These are phyloP conservation scores for Drosophila azteca DNA, from an alignment of 1,140 invertebrate species.

Conservation along the genomic window DNA sequence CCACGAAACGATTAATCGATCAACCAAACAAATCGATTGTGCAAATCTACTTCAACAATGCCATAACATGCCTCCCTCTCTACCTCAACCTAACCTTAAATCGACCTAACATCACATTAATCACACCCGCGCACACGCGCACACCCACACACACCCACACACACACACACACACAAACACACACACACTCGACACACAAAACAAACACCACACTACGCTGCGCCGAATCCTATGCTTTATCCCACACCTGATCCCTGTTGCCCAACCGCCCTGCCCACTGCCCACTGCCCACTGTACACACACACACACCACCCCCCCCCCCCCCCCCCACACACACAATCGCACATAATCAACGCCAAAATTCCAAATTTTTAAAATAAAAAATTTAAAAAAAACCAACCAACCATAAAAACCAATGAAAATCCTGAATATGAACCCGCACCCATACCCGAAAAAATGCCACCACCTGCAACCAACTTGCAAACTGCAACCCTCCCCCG, in stretches of 20 bases:
- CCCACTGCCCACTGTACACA: too few species aligned
- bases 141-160: slow-evolving; percentile 17
- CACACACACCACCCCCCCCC: neutral
- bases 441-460: slow-evolving; percentile 31
- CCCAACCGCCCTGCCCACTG: neutral
- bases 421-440: slow-evolving; percentile 28
- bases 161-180: slow-evolving; percentile 8
- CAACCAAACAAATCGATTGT: slow-evolving; percentile 44
- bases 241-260: neutral
- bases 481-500: slow-evolving; percentile 19
- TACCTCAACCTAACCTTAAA: slow-evolving; percentile 25
- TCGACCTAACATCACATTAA: neutral
- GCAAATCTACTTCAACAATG: slow-evolving; percentile 9
- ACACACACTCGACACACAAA: slow-evolving; percentile 23
- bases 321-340: slow-evolving; percentile 29
- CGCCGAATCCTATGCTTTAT: slow-evolving; percentile 54
- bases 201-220: slow-evolving; percentile 19
- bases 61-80: slow-evolving; percentile 30
- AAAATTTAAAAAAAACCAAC: slow-evolving; percentile 22
- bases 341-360: slow-evolving; percentile 60
- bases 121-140: slow-evolving; percentile 2
- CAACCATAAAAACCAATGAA: slow-evolving; percentile 37
- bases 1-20: slow-evolving; percentile 46
- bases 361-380: slow-evolving; percentile 59
- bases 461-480: slow-evolving; percentile 1